Conservation (phyloP, 2,113 vertebrate genomes). For the Phoxinus phoxinus region DNA sequence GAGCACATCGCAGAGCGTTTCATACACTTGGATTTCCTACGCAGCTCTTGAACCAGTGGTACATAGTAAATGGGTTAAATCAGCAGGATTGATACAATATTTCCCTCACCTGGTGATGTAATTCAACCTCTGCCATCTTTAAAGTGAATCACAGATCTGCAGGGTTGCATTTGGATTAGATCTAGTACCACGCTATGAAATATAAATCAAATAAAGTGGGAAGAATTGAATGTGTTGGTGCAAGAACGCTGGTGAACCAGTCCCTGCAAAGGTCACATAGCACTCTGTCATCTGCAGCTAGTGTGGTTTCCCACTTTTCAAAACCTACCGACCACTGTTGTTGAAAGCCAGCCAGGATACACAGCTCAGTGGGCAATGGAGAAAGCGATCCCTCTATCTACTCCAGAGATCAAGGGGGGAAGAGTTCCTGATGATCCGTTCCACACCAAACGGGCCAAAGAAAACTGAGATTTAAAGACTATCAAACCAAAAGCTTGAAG, state of each 20-base stretch:
- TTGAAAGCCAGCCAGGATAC: slow-evolving; percentile 56
- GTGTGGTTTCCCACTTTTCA: slow-evolving; percentile 33
- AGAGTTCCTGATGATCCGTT: slow-evolving; percentile 30
- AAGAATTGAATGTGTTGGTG: slow-evolving; percentile 55
- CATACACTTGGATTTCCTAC: slow-evolving; percentile 61
- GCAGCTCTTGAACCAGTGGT: slow-evolving; percentile 61
- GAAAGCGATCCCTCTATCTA: slow-evolving; percentile 49
- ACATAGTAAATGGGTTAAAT: slow-evolving; percentile 77
- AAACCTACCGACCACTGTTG: slow-evolving; percentile 41
- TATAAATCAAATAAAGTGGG: slow-evolving; percentile 70
- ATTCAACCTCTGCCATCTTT: slow-evolving; percentile 69
- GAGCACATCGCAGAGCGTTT: slow-evolving; percentile 58
- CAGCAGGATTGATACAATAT: slow-evolving; percentile 77
- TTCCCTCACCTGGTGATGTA: slow-evolving; percentile 72
- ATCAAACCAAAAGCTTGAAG: slow-evolving; percentile 19
- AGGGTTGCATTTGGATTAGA: slow-evolving; percentile 74
- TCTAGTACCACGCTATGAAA: slow-evolving; percentile 64
- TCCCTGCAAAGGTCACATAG: slow-evolving; percentile 66
- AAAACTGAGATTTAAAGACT: slow-evolving; percentile 54
- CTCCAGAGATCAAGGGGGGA: slow-evolving; percentile 48
- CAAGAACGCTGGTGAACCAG: slow-evolving; percentile 56
- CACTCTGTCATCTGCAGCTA: slow-evolving; percentile 48
- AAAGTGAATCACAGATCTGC: slow-evolving; percentile 76
- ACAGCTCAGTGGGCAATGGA: slow-evolving; percentile 46
- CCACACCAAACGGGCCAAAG: slow-evolving; percentile 41